phyloP scores from a whole-genome alignment of 2,113 vertebrate genomes.

The Elephas maximus region DNA sequence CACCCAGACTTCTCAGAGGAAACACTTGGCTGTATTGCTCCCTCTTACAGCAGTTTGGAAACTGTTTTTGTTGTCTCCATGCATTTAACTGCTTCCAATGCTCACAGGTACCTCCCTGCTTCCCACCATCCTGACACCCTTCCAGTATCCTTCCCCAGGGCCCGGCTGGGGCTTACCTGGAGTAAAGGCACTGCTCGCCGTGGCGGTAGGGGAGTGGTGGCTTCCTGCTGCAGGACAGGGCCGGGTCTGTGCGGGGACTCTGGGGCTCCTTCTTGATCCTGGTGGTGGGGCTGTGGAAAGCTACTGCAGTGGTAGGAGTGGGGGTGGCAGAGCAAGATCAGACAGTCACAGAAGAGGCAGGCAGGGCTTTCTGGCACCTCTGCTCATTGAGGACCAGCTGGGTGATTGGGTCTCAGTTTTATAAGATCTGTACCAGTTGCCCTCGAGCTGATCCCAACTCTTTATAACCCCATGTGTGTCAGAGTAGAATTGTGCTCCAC shows the following conservation, averaged over 20 bases:
- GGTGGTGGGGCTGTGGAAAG: conserved; percentile 97
- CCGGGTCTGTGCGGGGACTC: conserved; percentile 93
- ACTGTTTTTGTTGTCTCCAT: background rate
- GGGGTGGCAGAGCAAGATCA: background rate
- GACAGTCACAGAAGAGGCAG: background rate
- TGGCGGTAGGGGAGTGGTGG: conserved; percentile 91
- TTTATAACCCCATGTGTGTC: background rate
- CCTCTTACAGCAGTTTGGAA: background rate
- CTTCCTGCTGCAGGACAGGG: conserved; percentile 95
- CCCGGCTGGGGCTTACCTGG: conserved; percentile 90
- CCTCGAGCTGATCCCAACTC: background rate
- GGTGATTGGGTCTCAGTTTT: background rate
- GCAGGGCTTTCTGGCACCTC: background rate
- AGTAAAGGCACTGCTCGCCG: conserved; percentile 98
- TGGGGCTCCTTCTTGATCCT: conserved; percentile 97
- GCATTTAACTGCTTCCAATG: no score
- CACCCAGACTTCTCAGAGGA: background rate
- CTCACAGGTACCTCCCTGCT: background rate
- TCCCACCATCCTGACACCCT: background rate
- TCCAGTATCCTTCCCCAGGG: no score
- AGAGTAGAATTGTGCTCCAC: background rate
- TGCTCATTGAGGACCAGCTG: background rate
- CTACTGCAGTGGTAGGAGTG: conserved; percentile 88
- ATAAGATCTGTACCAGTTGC: background rate
- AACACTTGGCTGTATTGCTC: background rate